These are phyloP conservation scores for Echinops telfairi DNA, from an alignment of 2,113 vertebrate genomes.

Conservation along the genomic window DNA sequence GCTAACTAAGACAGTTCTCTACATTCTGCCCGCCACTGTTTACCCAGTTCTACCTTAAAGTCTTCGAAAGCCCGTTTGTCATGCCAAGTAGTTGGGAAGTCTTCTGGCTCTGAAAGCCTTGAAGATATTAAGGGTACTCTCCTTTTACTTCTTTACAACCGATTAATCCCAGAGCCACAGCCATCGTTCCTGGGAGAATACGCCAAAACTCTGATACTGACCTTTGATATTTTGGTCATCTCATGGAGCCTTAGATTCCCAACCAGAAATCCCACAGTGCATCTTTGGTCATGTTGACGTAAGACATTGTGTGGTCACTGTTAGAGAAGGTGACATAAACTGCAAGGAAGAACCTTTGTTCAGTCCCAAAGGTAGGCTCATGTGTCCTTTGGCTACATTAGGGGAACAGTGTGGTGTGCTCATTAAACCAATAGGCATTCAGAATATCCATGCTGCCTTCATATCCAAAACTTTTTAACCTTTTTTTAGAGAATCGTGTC, in stretches of 20 bases:
- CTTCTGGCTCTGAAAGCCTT: slow-evolving; percentile 27
- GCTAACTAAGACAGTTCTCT: background rate
- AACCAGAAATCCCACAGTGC: slow-evolving; percentile 51
- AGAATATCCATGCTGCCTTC: background rate
- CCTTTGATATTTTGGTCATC: slow-evolving; percentile 70
- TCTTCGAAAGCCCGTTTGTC: slow-evolving; percentile 3
- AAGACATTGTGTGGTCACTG: slow-evolving; percentile 80
- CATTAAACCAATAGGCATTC: background rate
- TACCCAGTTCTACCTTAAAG: background rate
- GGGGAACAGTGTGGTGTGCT: slow-evolving; percentile 28
- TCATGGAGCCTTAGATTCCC: slow-evolving; percentile 62
- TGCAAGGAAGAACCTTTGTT: slow-evolving; percentile 71
- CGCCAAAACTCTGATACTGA: slow-evolving; percentile 59
- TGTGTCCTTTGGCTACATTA: background rate
- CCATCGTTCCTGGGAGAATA: slow-evolving; percentile 34
- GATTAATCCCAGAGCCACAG: slow-evolving; percentile 33
- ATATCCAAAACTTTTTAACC: background rate
- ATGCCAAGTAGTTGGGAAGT: slow-evolving; percentile 36
- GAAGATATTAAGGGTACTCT: slow-evolving; percentile 30
- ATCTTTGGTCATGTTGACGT: slow-evolving; percentile 67
- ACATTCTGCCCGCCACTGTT: background rate
- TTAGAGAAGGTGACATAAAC: slow-evolving; percentile 76
- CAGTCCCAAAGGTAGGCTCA: slow-evolving; percentile 64
- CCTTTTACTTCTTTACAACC: slow-evolving; percentile 17
- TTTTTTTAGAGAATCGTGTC: slow-evolving; percentile 39